Percentiles rank a stretch among this genome's conserved stretches.
phyloP scores from a whole-genome alignment of 2,797 vertebrate genomes.

The Helostoma temminkii region DNA sequence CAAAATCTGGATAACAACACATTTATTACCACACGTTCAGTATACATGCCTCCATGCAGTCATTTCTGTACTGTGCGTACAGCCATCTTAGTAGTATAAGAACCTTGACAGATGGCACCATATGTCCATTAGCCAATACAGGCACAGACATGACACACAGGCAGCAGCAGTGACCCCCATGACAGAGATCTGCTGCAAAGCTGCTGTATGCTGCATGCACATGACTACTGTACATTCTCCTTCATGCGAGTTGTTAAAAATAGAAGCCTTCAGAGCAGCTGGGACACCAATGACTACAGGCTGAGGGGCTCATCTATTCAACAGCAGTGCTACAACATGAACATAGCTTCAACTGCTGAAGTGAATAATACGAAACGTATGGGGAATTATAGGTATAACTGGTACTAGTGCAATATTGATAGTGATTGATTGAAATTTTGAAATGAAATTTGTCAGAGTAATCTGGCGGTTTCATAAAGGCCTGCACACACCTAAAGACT shows the following conservation, averaged over 20 bases:
- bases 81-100: conserved; percentile 23
- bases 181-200: conserved; percentile 11
- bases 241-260: conserved; percentile 10
- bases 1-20: conserved; percentile 8
- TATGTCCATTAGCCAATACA: no score
- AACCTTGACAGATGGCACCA: conserved; percentile 42
- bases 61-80: not conserved
- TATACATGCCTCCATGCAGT: conserved; percentile 3
- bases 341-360: not conserved
- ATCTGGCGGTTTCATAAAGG: no score
- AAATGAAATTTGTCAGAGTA: no score
- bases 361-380: not conserved
- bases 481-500: no score
- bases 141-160: conserved; percentile 20
- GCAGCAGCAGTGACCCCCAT: conserved; percentile 24
- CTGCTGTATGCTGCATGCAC: conserved; percentile 1
- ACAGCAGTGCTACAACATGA: conserved; percentile 4
- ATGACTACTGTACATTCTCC: not conserved
- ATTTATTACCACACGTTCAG: no score
- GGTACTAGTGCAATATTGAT: not conserved
- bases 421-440: no score
- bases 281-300: conserved; percentile 4
- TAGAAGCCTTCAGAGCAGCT: conserved; percentile 10
- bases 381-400: not conserved
- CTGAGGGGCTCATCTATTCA: not conserved